phyloP scores from a whole-genome alignment of 2,888 invertebrate genomes.

The Leucophenga montana region DNA sequence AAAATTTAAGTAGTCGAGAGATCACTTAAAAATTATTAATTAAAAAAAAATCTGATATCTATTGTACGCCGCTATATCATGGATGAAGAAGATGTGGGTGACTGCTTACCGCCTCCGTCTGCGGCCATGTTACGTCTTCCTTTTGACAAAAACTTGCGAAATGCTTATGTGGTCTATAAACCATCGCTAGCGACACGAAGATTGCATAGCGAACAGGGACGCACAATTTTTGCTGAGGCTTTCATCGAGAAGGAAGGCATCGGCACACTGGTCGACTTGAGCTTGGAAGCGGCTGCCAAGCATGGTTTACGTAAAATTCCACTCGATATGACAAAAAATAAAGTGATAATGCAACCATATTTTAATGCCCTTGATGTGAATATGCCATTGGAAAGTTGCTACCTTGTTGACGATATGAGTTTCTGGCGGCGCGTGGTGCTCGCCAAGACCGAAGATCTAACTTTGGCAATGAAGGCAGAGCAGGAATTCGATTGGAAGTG shows the following conservation, averaged over 20 bases:
- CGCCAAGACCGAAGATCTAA: conserved; percentile 26
- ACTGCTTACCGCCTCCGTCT: conserved; percentile 43
- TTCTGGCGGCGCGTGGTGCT: conserved; percentile 66
- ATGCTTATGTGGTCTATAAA: conserved; percentile 53
- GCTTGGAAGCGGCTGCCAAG: conserved; percentile 56
- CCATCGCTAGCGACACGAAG: conserved; percentile 44
- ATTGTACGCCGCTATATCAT: too few species aligned
- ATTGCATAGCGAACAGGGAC: conserved; percentile 55
- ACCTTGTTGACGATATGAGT: conserved; percentile 52
- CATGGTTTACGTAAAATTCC: conserved; percentile 43
- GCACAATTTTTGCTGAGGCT: conserved; percentile 55
- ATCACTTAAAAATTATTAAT: too few species aligned
- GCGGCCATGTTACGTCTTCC: conserved; percentile 56
- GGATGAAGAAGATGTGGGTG: conserved; percentile 39
- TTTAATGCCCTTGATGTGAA: conserved; percentile 60
- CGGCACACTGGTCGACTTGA: conserved; percentile 57
- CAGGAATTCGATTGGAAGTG: conserved; percentile 57
- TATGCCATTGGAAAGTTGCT: conserved; percentile 59
- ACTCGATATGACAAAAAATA: conserved; percentile 38
- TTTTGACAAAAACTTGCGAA: conserved; percentile 48
- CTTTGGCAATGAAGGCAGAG: conserved; percentile 44
- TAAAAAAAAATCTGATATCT: too few species aligned
- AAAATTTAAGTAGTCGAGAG: too few species aligned
- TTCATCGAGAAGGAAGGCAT: conserved; percentile 52
- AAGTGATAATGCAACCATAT: conserved; percentile 52